Evolutionary conservation across 2,888 invertebrate genomes (phyloP), one percentile per base, ranked within the genome.

Genomic region (Argyresthia albistria): DNA sequence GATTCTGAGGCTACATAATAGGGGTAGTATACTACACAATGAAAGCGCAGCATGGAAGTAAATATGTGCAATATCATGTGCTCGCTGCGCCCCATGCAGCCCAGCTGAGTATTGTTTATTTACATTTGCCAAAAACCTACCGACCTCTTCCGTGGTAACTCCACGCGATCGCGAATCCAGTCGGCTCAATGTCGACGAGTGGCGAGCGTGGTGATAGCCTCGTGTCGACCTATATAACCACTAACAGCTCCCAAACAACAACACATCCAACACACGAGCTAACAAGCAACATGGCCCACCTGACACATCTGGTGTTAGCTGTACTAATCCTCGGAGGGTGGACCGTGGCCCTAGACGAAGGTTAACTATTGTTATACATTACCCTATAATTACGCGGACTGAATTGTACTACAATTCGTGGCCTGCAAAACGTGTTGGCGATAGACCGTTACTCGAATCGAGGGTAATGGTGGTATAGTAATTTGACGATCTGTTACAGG

Each of bases 171-270:
- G 59, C 69, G 54, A 64, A 69, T 64, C 58, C 55, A 53, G 42
- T 8, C n/a, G 42, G 58, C 47, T 66, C 69, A 72, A 73, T 67
- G 69, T 61, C 64, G 50, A 49, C 42, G 43, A 25, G 50, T 48
- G 59, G 48, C 50, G 54, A 52, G 74, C 67, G 80, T 81, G 81
- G 73, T 2, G 69, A 61, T 60, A 81, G 65, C 84, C 84, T 86
- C 80, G 78, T 56, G 54, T 51, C 70, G 69, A 73, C 69, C 76
- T 86, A 86, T 86, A 86, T 80, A 84, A 73, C 69, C 58, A 67
- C 61, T 74, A 67, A 68, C 63, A 59, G 61, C 63, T 67, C 63
- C 65, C 69, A 73, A 66, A 68, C 64, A 64, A 56, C 59, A 72
- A 60, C 62, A 69, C 64, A 59, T 10, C 43, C 63, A 64, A 61